Evolutionary conservation across 2,888 invertebrate species (phyloP), one percentile per base, ranked within the genome.

Genomic region (Pyrochroa serraticornis): DNA sequence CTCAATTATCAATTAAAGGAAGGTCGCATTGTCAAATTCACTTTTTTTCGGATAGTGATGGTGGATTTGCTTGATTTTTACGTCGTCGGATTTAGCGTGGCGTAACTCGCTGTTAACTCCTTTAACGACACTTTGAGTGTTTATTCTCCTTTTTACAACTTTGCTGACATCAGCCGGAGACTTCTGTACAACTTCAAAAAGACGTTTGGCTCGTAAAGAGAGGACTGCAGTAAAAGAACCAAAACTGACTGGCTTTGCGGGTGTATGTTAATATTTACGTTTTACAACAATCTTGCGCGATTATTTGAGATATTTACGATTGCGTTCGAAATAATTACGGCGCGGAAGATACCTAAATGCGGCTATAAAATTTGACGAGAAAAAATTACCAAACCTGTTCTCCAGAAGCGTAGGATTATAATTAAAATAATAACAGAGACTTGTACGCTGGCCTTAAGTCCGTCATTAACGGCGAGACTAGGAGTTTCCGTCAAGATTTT

Each of bases 401-500:
- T 14, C 22, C 49, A 34, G 57, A 45, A 52, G 63, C 56, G 62
- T 63, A 62, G 64, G 66, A 57, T 67, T 61, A 62, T 65, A 67
- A 67, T 67, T 67, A 67, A 65, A 65, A 62, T 67, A 67, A 67
- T 67, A 67, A 67, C 63, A 59, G 43, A 58, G 62, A 56, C 43
- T 44, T 59, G 51, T 45, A 45, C 51, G 55, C 47, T 48, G 35
- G 45, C 58, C 39, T 64, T 63, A 44, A 56, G 63, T 47, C 38
- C 55, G 62, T 65, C 63, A 65, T 63, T 63, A 56, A 52, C 53
- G 52, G 38, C 51, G 37, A 51, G 47, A 45, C 47, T 54, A 45
- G 47, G 46, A 53, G 46, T 53, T 46, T 39, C 39, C 33, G 56
- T 34, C 38, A 38, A 41, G 32, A 39, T 41, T 57, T 35, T 13